Base-by-base conservation (phyloP, 53 echinoderm and acorn worm species). In the Echinometra lucunter region DNA sequence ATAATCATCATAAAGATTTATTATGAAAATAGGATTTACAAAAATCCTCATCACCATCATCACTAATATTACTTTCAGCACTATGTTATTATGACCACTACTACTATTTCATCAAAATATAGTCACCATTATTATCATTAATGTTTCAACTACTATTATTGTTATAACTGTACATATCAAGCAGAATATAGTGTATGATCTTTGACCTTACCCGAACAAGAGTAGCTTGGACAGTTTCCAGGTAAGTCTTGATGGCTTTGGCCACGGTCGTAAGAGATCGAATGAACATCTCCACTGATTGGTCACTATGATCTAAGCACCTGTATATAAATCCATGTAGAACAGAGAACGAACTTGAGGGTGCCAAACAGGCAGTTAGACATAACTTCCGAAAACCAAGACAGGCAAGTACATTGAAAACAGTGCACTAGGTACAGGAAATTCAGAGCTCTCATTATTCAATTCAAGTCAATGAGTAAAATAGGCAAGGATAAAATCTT, bases 161-260 rank as follows among this genome's bases (percentile, higher is more conserved):
- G 28, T 80, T 40, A 40, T 13, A 19, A 34, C 1, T 16, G 6
- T 80, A 21, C 17, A 81, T 42, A 81, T 6, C 21, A 81, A 44
- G 44, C 19, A 23, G 60, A 19, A 32, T 1, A 66, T 32, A 69
- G 2, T 69, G 13, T 69, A 6, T 1, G 12, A 69, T 1, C 69
- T 69, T 34, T 37, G 19, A 40, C 16, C 93, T 78, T 82, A 97
- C 97, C 96, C 92, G 88, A 66, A 97, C 82, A 11, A 96, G 91
- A 28, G 87, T 82, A 23, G 82, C 90, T 95, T 97, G 96, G 58
- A 96, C 95, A 55, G 66, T 94, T 32, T 96, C 94, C 2, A 96
- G 92, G 28, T 96, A 42, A 49, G 81, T 55, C 57, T 95, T 96
- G 85, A 97, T 95, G 19, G 96, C 94, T 66, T 96, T 94, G 34